Evolutionary conservation across 2,797 vertebrate genomes (phyloP).

Genomic region (Clarias platycephalus): DNA sequence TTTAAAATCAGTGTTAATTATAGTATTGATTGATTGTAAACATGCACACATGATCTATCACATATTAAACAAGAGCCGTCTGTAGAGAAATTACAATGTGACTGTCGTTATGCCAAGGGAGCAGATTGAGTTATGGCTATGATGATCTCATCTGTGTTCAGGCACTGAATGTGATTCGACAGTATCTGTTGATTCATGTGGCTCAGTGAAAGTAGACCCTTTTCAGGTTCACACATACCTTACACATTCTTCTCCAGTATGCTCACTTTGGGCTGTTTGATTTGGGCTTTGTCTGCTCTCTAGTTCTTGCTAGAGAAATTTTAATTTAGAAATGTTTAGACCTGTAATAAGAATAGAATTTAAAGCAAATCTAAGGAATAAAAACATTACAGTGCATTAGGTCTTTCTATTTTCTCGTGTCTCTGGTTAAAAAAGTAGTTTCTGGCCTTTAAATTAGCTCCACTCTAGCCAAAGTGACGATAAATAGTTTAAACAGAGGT

Average conservation of each 20-base stretch:
- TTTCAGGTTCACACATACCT: constrained; percentile 44
- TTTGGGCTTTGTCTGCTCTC: neutral
- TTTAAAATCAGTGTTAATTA: constrained; percentile 28
- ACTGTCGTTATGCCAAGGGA: constrained; percentile 6
- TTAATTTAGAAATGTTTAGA: neutral
- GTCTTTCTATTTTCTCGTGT: too few relatives aligned
- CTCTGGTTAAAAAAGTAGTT: neutral
- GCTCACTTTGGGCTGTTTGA: neutral
- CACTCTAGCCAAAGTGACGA: neutral
- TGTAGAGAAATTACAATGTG: constrained; percentile 1
- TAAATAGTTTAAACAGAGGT: neutral
- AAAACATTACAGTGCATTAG: neutral
- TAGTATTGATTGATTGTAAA: neutral
- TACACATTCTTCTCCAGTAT: constrained; percentile 33
- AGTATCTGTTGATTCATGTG: constrained; percentile 45
- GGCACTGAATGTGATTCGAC: constrained; percentile 50
- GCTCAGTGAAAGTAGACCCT: constrained; percentile 37
- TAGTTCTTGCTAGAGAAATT: neutral
- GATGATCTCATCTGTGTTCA: constrained; percentile 52
- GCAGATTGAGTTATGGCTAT: constrained; percentile 33
- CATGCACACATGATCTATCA: neutral
- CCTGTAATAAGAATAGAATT: neutral
- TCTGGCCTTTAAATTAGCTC: neutral
- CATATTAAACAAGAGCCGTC: neutral
- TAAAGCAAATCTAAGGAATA: neutral